Evolutionary conservation across 2,888 invertebrate genomes (phyloP).

Genomic region (Lissocephala sabroskyi): DNA sequence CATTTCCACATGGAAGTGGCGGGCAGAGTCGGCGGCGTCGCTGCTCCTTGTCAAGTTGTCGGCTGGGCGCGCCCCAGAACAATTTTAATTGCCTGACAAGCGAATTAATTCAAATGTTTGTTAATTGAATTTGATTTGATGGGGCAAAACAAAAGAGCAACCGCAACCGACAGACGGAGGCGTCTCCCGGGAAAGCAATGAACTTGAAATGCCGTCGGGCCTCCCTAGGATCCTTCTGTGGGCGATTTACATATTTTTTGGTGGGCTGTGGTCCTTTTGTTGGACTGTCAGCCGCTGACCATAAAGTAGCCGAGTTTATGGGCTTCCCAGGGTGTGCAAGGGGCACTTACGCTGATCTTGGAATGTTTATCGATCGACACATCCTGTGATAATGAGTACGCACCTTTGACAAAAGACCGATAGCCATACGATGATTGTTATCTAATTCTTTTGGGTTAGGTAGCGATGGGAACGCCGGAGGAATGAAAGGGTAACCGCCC

Average conservation of each 20-base stretch:
- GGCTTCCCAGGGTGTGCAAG: slow-evolving; percentile 10
- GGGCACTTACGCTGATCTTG: slow-evolving; percentile 2
- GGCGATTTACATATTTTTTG: background rate
- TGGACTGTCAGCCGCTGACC: slow-evolving; percentile 51
- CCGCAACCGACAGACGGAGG: slow-evolving; percentile 29
- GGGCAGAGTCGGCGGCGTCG: background rate
- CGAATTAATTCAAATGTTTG: slow-evolving; percentile 71
- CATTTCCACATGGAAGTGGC: slow-evolving; percentile 42
- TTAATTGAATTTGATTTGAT: slow-evolving; percentile 71
- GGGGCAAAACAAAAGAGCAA: slow-evolving; percentile 36
- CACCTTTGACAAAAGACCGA: too few species aligned
- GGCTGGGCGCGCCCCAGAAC: slow-evolving; percentile 23
- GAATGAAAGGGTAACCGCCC: too few species aligned
- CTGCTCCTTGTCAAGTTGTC: slow-evolving; percentile 25
- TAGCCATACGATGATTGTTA: too few species aligned
- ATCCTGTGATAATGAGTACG: slow-evolving; percentile 67
- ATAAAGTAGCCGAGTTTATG: slow-evolving; percentile 66
- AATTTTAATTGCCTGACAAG: slow-evolving; percentile 70
- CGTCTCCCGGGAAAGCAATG: slow-evolving; percentile 1
- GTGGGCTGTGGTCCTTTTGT: slow-evolving; percentile 43
- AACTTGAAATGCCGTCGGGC: slow-evolving; percentile 4
- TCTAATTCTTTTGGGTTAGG: too few species aligned
- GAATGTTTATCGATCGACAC: slow-evolving; percentile 50
- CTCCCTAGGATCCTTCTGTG: background rate
- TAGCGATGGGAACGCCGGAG: too few species aligned